Conservation (phyloP, 2,888 invertebrate species). For the Mactromeris polynyma region DNA sequence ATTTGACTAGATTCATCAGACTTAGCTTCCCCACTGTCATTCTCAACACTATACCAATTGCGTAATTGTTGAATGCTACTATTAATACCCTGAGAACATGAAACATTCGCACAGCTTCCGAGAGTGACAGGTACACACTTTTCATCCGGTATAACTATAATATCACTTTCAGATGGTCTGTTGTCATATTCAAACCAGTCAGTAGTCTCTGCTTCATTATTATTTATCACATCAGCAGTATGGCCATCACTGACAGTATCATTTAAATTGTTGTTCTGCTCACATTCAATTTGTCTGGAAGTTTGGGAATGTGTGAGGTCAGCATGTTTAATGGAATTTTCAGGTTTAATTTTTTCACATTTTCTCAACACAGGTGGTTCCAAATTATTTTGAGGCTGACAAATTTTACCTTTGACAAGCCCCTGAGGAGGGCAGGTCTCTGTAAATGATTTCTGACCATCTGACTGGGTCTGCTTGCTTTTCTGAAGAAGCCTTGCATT, state of each 20-base stretch:
- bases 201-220: neutral
- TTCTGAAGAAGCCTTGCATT: conserved; percentile 62
- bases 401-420: neutral
- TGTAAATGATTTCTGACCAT: neutral
- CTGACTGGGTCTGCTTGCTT: conserved; percentile 37
- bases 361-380: neutral
- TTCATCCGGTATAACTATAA: conserved; percentile 30
- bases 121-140: neutral
- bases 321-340: neutral
- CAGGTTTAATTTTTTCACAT: neutral
- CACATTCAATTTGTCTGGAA: neutral
- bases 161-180: conserved; percentile 45
- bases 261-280: too few species aligned
- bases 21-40: conserved; percentile 20
- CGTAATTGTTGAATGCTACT: conserved; percentile 22
- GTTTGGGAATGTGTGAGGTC: neutral
- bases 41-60: conserved; percentile 62
- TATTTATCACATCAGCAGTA: neutral
- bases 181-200: conserved; percentile 70
- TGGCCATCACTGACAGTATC: neutral
- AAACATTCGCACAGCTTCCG: neutral
- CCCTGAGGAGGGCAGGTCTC: neutral
- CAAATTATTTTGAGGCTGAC: neutral
- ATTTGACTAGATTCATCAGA: conserved; percentile 38
- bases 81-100: neutral